phyloP scores from a whole-genome alignment of 2,888 invertebrate species.

The Acrobasis repandana region DNA sequence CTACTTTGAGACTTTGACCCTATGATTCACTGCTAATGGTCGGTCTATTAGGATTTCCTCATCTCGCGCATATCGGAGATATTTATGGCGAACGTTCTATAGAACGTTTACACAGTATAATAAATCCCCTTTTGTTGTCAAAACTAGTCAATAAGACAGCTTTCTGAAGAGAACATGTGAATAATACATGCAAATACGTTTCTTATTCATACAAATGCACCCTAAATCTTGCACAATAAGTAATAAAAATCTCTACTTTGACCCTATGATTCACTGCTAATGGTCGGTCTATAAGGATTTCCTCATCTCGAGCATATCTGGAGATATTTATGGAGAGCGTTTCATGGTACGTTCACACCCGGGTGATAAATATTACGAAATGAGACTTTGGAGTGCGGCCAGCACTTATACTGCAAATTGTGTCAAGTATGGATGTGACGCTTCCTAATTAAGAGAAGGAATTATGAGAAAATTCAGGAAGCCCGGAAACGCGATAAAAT shows the following conservation, averaged over 20 bases:
- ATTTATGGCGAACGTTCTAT: conserved; percentile 24
- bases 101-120: conserved; percentile 7
- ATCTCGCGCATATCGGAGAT: neutral
- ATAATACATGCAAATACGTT: no score
- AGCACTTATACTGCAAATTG: conserved; percentile 4
- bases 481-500: no score
- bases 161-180: no score
- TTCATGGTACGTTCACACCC: conserved; percentile 20
- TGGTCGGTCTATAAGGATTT: neutral
- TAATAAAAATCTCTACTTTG: neutral
- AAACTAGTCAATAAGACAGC: no score
- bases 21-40: neutral
- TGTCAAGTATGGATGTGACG: neutral
- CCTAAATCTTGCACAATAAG: neutral
- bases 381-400: conserved; percentile 7
- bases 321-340: conserved; percentile 18
- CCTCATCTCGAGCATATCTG: neutral
- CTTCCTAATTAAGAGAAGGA: neutral
- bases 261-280: neutral
- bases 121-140: no score
- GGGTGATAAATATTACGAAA: conserved; percentile 14
- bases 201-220: no score
- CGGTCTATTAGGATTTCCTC: neutral
- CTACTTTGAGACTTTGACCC: neutral
- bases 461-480: neutral